Evolutionary conservation across 1,140 invertebrate genomes (phyloP).

Genomic region (Aradophagus sp.): DNA sequence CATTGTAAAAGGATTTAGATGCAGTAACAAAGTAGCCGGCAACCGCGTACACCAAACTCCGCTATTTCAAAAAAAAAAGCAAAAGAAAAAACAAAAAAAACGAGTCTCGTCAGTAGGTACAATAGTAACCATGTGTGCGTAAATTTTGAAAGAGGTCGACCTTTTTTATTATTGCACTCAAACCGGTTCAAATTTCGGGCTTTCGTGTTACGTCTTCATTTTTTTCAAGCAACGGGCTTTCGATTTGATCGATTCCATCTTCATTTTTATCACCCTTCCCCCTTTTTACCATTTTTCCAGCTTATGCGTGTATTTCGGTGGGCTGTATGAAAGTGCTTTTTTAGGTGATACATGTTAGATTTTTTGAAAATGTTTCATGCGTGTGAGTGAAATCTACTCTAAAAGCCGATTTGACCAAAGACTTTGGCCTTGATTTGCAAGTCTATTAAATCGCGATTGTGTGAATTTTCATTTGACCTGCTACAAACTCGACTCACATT

Average conservation of each 20-base stretch:
- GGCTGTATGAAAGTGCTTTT: conserved; percentile 38
- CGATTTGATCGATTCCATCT: neutral
- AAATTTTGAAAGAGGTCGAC: conserved; percentile 53
- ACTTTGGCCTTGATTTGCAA: conserved; percentile 30
- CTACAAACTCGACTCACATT: conserved; percentile 47
- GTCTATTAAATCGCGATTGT: conserved; percentile 13
- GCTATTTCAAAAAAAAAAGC: conserved; percentile 66
- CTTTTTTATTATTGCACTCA: conserved; percentile 15
- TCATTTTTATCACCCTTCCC: conserved; percentile 1
- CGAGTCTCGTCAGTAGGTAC: no score
- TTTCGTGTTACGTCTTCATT: conserved; percentile 1
- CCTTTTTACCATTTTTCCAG: conserved; percentile 9
- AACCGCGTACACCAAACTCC: conserved; percentile 76
- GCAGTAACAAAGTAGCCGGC: conserved; percentile 71
- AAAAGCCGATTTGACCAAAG: conserved; percentile 39
- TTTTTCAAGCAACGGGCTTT: neutral
- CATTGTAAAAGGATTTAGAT: conserved; percentile 2
- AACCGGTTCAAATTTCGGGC: no score
- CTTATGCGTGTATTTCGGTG: conserved; percentile 32
- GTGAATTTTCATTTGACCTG: conserved; percentile 28
- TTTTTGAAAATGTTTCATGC: conserved; percentile 45
- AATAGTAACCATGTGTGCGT: conserved; percentile 40
- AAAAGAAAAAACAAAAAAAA: conserved; percentile 67
- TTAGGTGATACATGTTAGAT: conserved; percentile 45
- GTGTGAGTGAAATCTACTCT: conserved; percentile 49